These are phyloP conservation scores for Calephelis virginiensis DNA, from an alignment of 1,140 invertebrate species.

Conservation along the genomic window DNA sequence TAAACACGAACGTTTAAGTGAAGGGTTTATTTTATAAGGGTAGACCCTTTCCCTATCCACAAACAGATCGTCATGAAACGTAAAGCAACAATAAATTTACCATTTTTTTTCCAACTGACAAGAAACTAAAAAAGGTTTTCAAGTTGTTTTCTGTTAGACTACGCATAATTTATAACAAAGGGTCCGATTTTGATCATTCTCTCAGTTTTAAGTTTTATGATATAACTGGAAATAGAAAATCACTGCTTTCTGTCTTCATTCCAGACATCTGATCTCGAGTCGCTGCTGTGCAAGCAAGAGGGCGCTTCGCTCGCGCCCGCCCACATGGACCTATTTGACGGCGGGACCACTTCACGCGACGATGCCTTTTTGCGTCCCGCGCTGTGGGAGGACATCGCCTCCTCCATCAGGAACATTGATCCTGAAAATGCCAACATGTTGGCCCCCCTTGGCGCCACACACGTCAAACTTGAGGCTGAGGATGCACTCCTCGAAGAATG, in stretches of 20 bases:
- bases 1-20: no score
- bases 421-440: constrained; percentile 93
- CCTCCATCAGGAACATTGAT: constrained; percentile 92
- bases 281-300: constrained; percentile 75
- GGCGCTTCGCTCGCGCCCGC: constrained; percentile 63
- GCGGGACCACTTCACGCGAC: constrained; percentile 81
- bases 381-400: constrained; percentile 93
- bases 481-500: constrained; percentile 80
- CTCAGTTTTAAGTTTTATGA: no score
- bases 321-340: constrained; percentile 73
- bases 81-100: no score
- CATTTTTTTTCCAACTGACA: no score
- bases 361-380: constrained; percentile 90
- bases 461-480: constrained; percentile 87
- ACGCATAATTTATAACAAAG: no score
- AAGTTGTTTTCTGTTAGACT: no score
- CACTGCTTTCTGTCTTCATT: constrained; percentile 21
- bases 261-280: constrained; percentile 77
- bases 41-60: no score
- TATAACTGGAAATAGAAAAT: background rate
- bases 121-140: no score
- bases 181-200: no score
- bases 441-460: constrained; percentile 79
- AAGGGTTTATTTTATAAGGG: no score
- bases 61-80: no score